Evolutionary conservation across 2,888 invertebrate genomes (phyloP).

Genomic region (Lepidochrysops patricia): DNA sequence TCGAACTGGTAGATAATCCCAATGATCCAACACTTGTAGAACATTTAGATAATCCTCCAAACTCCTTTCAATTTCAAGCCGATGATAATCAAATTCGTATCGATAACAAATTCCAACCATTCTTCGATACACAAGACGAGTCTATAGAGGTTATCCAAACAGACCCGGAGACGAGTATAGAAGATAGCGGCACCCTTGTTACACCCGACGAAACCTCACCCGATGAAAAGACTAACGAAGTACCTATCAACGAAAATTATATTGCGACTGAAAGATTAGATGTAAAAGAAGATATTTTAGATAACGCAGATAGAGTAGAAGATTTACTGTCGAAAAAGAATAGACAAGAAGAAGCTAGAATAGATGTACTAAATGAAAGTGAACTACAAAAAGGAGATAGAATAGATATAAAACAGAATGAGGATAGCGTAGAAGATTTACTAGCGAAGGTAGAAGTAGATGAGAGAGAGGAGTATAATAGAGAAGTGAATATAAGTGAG

Average conservation of each 20-base stretch:
- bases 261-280: slow-evolving; percentile 15
- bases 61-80: slow-evolving; percentile 18
- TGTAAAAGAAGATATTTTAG: slow-evolving; percentile 18
- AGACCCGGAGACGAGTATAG: slow-evolving; percentile 41
- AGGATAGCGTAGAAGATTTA: slow-evolving; percentile 26
- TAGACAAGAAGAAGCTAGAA: slow-evolving; percentile 27
- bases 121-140: slow-evolving; percentile 24
- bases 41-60: slow-evolving; percentile 16
- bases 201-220: background rate
- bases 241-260: slow-evolving; percentile 17
- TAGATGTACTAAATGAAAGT: background rate
- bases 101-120: slow-evolving; percentile 21
- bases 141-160: slow-evolving; percentile 22
- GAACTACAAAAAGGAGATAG: slow-evolving; percentile 10
- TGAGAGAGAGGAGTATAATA: slow-evolving; percentile 18
- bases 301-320: slow-evolving; percentile 23
- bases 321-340: no score
- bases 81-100: slow-evolving; percentile 17
- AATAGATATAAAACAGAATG: background rate
- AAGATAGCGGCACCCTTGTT: slow-evolving; percentile 28
- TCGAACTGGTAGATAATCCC: background rate
- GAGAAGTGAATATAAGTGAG: background rate
- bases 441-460: slow-evolving; percentile 28
- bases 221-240: slow-evolving; percentile 3
- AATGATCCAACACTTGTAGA: background rate